Percentiles rank a stretch among this genome's conserved stretches.
These are phyloP conservation scores for Halichondria panicea DNA, from an alignment of 37 sponge, comb jelly and placozoan genomes.

Conservation along the genomic window DNA sequence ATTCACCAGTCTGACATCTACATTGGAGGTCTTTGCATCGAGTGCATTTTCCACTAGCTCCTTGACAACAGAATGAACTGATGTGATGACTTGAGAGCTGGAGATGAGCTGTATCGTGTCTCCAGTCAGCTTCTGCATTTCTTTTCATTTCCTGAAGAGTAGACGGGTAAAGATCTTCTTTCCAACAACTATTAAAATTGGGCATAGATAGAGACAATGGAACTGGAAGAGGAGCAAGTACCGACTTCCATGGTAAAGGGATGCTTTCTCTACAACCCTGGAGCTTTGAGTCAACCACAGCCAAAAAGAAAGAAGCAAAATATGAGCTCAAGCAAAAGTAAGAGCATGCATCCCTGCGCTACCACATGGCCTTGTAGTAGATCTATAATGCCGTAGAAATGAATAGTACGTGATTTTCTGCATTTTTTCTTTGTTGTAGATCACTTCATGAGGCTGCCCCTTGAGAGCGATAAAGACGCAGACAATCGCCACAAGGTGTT, in stretches of 20 bases:
- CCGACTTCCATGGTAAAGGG: constrained; percentile 1
- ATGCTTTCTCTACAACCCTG: constrained; percentile 30
- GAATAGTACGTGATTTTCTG: not conserved
- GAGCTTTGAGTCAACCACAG: not conserved
- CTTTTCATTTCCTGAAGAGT: not conserved
- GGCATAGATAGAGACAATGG: not conserved
- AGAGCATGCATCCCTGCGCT: no score
- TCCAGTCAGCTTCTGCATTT: constrained; percentile 42
- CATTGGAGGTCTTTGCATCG: constrained; percentile 77
- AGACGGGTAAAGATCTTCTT: not conserved
- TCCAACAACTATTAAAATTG: not conserved
- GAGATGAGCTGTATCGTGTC: constrained; percentile 66
- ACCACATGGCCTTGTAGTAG: no score
- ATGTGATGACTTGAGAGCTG: constrained; percentile 83
- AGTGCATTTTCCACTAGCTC: constrained; percentile 89
- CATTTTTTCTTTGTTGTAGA: constrained; percentile 7
- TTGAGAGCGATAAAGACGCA: constrained; percentile 43
- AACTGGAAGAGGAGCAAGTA: not conserved
- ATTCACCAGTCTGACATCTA: constrained; percentile 79
- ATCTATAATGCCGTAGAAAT: not conserved
- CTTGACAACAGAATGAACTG: constrained; percentile 75
- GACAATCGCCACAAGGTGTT: constrained; percentile 13
- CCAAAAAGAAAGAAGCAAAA: no score
- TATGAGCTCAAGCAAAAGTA: no score
- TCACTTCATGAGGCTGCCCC: constrained; percentile 41